Evolutionary conservation across 2,797 vertebrate species (phyloP).

Genomic region (Chromobotia macracanthus): DNA sequence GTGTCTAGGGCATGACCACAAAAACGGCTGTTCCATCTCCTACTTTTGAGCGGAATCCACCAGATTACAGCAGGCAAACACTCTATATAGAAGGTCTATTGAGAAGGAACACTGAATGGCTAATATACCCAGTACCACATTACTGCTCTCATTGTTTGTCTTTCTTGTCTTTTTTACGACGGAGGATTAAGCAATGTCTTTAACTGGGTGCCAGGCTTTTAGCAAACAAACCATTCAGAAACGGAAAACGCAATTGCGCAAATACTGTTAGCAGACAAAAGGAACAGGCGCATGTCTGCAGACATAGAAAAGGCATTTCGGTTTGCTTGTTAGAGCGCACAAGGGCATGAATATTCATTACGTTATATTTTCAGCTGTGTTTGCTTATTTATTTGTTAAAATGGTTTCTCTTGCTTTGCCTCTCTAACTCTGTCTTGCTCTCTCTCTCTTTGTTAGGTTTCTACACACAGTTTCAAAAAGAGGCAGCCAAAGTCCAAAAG

Average conservation of each 20-base stretch:
- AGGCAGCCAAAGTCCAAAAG: conserved; percentile 21
- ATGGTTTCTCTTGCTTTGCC: conserved; percentile 57
- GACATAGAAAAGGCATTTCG: conserved; percentile 67
- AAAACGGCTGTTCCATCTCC: conserved; percentile 12
- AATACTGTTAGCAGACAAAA: conserved; percentile 71
- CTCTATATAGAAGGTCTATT: conserved; percentile 65
- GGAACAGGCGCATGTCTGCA: conserved; percentile 61
- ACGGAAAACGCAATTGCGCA: conserved; percentile 75
- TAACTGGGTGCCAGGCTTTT: conserved; percentile 70
- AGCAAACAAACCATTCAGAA: conserved; percentile 74
- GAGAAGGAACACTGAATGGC: conserved; percentile 66
- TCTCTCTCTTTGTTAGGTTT: conserved; percentile 1
- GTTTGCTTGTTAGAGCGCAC: conserved; percentile 65
- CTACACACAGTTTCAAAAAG: conserved; percentile 26
- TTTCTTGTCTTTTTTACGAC: conserved; percentile 66
- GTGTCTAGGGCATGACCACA: conserved; percentile 9
- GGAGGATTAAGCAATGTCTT: conserved; percentile 73
- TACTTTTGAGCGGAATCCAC: conserved; percentile 63
- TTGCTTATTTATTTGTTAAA: conserved; percentile 64
- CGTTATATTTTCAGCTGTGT: conserved; percentile 61
- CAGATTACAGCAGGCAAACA: conserved; percentile 66
- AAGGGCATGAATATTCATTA: conserved; percentile 72
- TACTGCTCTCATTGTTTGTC: conserved; percentile 67
- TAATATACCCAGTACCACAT: conserved; percentile 65
- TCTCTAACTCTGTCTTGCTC: conserved; percentile 47